These are phyloP conservation scores for Hemaris fuciformis DNA, from an alignment of 2,888 invertebrate species.

Conservation along the genomic window DNA sequence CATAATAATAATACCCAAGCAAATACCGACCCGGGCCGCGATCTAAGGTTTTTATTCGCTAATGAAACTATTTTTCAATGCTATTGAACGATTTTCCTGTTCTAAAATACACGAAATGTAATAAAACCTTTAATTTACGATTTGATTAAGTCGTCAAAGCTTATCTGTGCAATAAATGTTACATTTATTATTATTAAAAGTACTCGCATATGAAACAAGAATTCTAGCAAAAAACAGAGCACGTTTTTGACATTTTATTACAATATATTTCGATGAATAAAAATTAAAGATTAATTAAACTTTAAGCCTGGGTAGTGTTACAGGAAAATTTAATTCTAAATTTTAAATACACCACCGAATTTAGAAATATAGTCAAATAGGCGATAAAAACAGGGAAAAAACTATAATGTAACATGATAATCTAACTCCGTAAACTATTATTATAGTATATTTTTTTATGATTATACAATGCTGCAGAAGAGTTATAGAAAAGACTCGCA, in stretches of 20 bases:
- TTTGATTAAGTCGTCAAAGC: not conserved
- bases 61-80: not conserved
- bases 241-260: not conserved
- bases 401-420: no score
- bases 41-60: no score
- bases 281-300: not conserved
- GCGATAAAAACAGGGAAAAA: no score
- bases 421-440: no score
- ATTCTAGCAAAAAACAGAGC: not conserved
- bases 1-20: no score
- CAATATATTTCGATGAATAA: not conserved
- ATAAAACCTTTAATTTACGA: not conserved
- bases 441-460: no score
- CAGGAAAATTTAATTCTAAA: no score
- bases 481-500: no score
- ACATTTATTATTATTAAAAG: not conserved
- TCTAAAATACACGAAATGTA: not conserved
- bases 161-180: not conserved
- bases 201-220: not conserved
- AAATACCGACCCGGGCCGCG: no score
- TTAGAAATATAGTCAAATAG: not conserved
- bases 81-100: not conserved
- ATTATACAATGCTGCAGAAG: no score
- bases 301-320: not conserved
- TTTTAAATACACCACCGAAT: not conserved